Evolutionary conservation across 2,797 vertebrate species (phyloP).

Genomic region (Rallus crepitans): DNA sequence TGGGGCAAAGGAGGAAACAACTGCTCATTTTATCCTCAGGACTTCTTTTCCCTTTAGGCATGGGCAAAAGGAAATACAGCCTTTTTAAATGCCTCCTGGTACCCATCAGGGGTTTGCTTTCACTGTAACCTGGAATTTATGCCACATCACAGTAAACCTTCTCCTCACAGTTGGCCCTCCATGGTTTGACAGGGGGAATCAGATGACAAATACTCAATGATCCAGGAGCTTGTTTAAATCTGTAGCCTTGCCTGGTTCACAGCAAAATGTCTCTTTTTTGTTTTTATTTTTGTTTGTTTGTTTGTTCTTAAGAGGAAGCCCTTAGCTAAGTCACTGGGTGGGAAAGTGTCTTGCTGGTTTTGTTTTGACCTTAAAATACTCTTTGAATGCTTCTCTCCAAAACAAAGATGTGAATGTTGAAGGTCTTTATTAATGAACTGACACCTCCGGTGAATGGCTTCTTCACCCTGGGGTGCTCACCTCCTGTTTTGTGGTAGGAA

Average conservation of each 20-base stretch:
- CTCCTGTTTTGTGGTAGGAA: constrained; percentile 16
- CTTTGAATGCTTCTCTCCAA: constrained; percentile 6
- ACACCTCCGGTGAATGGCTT: background rate
- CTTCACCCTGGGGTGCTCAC: constrained; percentile 35
- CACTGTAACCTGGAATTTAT: background rate
- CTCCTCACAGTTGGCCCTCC: background rate
- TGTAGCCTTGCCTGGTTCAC: background rate
- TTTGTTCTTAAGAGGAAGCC: background rate
- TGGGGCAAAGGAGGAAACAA: background rate
- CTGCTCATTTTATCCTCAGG: background rate
- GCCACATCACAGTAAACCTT: too few relatives aligned
- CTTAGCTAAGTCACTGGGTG: background rate
- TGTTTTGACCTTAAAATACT: constrained; percentile 11
- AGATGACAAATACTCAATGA: background rate
- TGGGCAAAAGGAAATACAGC: background rate
- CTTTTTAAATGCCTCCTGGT: constrained; percentile 5
- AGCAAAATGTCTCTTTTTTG: background rate
- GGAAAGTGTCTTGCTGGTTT: background rate
- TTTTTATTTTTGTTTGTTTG: background rate
- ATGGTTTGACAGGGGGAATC: background rate
- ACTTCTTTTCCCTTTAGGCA: background rate
- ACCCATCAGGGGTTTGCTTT: background rate
- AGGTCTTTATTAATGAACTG: background rate
- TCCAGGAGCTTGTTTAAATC: background rate
- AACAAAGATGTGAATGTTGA: constrained; percentile 5